Base-by-base conservation (phyloP, 2,888 invertebrate species). In the Chrysina gloriosa region DNA sequence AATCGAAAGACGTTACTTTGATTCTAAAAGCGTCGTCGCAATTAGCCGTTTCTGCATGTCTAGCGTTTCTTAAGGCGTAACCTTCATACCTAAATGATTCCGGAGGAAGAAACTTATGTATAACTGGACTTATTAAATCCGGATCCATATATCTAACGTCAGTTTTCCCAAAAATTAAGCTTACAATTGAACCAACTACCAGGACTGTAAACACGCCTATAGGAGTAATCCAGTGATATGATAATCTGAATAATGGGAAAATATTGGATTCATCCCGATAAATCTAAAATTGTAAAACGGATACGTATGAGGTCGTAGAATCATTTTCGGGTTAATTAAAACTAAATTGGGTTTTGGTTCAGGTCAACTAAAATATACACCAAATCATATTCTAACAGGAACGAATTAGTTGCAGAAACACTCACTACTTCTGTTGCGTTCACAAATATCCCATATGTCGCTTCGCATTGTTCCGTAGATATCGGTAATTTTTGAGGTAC, bases 181-280 rank as follows among this genome's bases (percentile, higher is more conserved):
- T 89, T 27, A 90, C 89, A 11, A 90, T 74, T 1, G 88, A 84
- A 0, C 94, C 94, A 0, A 93, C 89, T 0, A 88, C 65, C 16
- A 94, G 77, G 0, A 92, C 92, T 0, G 89, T 86, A 0, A 86
- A 56, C 0, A 91, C 85, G 0, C 93, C 94, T 58, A 92, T 84
- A 0, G 92, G 90, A 36, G 92, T 90, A 68, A 93, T 90, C 93
- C 93, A 94, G 79, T 93, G 89, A 81, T 92, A 94, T 0, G 93
- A 93, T 47, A 94, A 77, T 6, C 92, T 89, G 83, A 93, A 94
- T 9, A 93, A 79, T 0, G 92, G 91, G 80, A 92, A 93, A 50
- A 91, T 85, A 58, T 83, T 79, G 2, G 86, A 85, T 77, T 86
- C 85, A 70, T 86, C 84, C 1, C 80, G 75, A 67, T 74, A 74